These are phyloP conservation scores for Calameuta filiformis DNA, from an alignment of 2,888 invertebrate genomes.

Conservation along the genomic window DNA sequence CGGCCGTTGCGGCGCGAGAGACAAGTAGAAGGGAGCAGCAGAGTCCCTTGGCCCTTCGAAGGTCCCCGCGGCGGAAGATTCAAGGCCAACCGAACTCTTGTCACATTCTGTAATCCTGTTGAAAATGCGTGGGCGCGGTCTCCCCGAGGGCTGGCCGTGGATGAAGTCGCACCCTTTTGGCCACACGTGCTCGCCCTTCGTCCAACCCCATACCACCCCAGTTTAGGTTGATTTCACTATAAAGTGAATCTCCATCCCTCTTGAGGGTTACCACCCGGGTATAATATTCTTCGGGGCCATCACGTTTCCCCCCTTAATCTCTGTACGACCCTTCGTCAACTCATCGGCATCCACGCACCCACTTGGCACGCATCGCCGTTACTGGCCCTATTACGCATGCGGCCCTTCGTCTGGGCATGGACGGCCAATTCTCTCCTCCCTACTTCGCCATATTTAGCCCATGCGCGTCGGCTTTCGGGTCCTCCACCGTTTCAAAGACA, in stretches of 20 bases:
- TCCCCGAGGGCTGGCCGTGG: slow-evolving; percentile 65
- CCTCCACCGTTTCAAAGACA: background rate
- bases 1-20: slow-evolving; percentile 4
- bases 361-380: background rate
- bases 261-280: background rate
- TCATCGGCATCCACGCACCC: background rate
- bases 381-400: background rate
- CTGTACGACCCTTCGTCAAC: slow-evolving; percentile 5
- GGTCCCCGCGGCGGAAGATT: slow-evolving; percentile 24
- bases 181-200: slow-evolving; percentile 54
- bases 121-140: slow-evolving; percentile 66
- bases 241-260: background rate
- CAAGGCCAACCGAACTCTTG: slow-evolving; percentile 58
- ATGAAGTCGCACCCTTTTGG: slow-evolving; percentile 63
- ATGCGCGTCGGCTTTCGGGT: background rate
- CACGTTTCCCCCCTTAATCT: slow-evolving; percentile 32
- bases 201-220: slow-evolving; percentile 41
- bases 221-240: background rate
- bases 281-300: slow-evolving; percentile 34
- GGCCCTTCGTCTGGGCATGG: background rate
- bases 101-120: slow-evolving; percentile 60
- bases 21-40: slow-evolving; percentile 10
- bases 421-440: background rate
- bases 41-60: slow-evolving; percentile 21
- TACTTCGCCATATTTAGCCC: background rate